Conservation (phyloP, 35 echinoderm and acorn worm species). For the Diadema setosum region DNA sequence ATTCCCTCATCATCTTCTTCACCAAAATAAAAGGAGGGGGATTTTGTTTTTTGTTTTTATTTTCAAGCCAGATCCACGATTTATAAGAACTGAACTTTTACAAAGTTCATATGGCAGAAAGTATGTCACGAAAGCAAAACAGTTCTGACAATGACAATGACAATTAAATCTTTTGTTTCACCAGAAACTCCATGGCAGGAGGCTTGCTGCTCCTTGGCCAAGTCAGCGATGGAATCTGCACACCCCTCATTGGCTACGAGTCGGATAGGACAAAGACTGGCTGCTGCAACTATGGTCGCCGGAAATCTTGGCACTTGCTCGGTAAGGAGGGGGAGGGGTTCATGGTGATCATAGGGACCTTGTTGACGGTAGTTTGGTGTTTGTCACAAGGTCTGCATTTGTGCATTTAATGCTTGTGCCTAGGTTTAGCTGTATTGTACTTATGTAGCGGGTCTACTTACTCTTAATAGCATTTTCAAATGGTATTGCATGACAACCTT, state of each 20-base stretch:
- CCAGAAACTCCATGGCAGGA: conserved; percentile 77
- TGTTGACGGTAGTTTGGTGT: no score
- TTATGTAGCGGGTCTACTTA: no score
- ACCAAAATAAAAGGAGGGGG: neutral
- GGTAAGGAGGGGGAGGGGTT: conserved; percentile 37
- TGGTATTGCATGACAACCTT: no score
- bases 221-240: conserved; percentile 82
- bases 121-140: neutral
- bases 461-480: no score
- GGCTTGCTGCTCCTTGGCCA: conserved; percentile 88
- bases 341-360: no score
- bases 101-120: neutral
- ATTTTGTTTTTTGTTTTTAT: neutral
- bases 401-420: no score
- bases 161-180: neutral
- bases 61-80: neutral
- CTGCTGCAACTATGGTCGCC: conserved; percentile 66
- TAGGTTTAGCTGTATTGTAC: no score
- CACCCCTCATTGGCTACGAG: conserved; percentile 91
- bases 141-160: neutral
- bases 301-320: conserved; percentile 93
- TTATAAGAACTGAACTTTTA: neutral
- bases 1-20: neutral
- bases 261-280: conserved; percentile 53
- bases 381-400: no score